phyloP scores from a whole-genome alignment of 1,140 invertebrate species.

The Cydia amplana region DNA sequence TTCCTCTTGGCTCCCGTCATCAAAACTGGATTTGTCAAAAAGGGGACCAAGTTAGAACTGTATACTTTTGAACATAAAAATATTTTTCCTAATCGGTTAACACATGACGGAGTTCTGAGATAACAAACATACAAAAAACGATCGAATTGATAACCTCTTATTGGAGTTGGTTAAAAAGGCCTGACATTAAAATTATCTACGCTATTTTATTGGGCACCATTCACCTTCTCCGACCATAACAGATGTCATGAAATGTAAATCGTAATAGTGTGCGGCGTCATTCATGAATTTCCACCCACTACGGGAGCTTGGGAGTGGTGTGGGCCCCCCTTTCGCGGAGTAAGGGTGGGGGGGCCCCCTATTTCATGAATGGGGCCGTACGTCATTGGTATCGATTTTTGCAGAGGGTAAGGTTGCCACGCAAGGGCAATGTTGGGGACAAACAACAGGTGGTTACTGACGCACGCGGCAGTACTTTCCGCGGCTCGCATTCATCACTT shows the following conservation, averaged over 20 bases:
- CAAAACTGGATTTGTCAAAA: too few species aligned
- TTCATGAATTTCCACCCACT: slow-evolving; percentile 67
- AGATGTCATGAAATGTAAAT: slow-evolving; percentile 35
- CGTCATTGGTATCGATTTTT: slow-evolving; percentile 73
- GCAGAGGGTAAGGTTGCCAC: slow-evolving; percentile 58
- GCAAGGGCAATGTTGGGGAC: slow-evolving; percentile 62
- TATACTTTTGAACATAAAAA: too few species aligned
- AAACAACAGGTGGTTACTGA: slow-evolving; percentile 72
- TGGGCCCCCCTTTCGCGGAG: slow-evolving; percentile 35
- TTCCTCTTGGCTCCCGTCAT: too few species aligned
- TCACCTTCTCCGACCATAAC: not conserved
- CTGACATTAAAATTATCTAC: slow-evolving; percentile 14
- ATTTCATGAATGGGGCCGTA: slow-evolving; percentile 75
- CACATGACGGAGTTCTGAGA: too few species aligned
- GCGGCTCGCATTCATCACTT: slow-evolving; percentile 45
- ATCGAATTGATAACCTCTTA: too few species aligned
- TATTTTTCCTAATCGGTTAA: too few species aligned
- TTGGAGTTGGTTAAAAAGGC: not conserved
- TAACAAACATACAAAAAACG: too few species aligned
- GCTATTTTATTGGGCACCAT: slow-evolving; percentile 14
- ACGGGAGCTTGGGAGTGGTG: slow-evolving; percentile 46
- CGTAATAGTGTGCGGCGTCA: slow-evolving; percentile 53
- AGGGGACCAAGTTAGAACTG: too few species aligned
- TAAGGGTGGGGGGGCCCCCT: slow-evolving; percentile 46
- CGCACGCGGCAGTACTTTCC: slow-evolving; percentile 56